phyloP scores from a whole-genome alignment of 2,113 vertebrate genomes.

The Rhea americana region DNA sequence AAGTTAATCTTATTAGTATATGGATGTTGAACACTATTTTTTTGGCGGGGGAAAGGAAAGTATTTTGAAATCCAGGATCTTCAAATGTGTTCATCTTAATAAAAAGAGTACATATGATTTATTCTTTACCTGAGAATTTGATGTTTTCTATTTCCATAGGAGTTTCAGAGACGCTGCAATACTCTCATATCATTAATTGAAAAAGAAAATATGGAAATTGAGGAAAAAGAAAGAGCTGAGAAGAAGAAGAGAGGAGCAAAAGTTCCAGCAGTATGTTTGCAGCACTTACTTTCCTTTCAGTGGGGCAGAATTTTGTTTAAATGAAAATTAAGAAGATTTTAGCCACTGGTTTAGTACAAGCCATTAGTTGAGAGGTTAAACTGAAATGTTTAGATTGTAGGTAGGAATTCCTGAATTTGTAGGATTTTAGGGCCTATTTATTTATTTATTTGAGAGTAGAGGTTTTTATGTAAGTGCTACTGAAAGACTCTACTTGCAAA shows the following conservation, averaged over 20 bases:
- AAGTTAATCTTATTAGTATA: not conserved
- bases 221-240: slow-evolving; percentile 90
- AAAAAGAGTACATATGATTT: not conserved
- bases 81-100: not conserved
- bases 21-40: not conserved
- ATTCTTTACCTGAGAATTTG: not conserved
- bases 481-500: not conserved
- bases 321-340: not conserved
- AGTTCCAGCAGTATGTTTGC: slow-evolving; percentile 79
- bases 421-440: not conserved
- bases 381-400: not conserved
- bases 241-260: slow-evolving; percentile 88
- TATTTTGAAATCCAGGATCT: not conserved
- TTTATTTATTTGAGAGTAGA: not conserved
- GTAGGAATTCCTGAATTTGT: not conserved
- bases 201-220: slow-evolving; percentile 92
- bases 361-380: not conserved
- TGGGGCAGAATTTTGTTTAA: not conserved
- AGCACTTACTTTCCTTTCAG: slow-evolving; percentile 29
- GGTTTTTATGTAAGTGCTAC: not conserved
- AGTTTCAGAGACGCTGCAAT: slow-evolving; percentile 90
- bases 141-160: slow-evolving; percentile 74
- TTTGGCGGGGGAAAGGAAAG: not conserved
- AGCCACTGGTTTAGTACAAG: not conserved
- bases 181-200: slow-evolving; percentile 91